Base-by-base conservation (phyloP, 2,113 vertebrate genomes). In the Alces alces region DNA sequence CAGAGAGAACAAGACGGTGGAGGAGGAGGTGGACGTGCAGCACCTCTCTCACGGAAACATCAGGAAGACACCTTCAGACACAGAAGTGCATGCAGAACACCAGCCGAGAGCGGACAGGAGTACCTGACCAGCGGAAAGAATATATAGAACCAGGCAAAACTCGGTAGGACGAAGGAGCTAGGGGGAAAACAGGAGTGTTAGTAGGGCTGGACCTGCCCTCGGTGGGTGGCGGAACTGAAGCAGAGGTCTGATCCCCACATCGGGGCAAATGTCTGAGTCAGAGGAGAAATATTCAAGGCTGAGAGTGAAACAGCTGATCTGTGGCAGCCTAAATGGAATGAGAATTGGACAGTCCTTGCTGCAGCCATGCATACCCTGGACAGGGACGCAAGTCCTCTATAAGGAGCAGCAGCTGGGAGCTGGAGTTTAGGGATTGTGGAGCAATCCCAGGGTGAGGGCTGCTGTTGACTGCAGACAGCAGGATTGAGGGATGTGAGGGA, bases 211-310 rank as follows among this genome's bases (percentile, higher is more conserved):
- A 66, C 33, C 64, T n/a, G 64, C 33, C 64, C 33, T 66, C 1
- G 8, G 33, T 16, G 0, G 33, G 8, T n/a, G 64, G 64, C 0
- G 4, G 16, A n/a, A 66, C 15, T n/a, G 64, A 66, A 19, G 16
- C 64, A n/a, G 33, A 17, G 64, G 64, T 66, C 64, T 17, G 9
- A 66, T n/a, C 33, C 16, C 16, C 8, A 10, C 16, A 66, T 66
- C 16, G 4, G 30, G 64, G n/a, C 64, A 66, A 36, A 0, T 66
- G 33, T 66, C 16, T 19, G 33, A 66, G 64, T 66, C 64, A 66
- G 33, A n/a, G 33, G 33, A 66, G 64, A 36, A 66, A 66, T 6
- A 16, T 66, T 66, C 30, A 66, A 66, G 33, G 64, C 64, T 66
- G 64, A 66, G 33, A 36, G 33, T 66, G 64, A 66, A 66, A 36